Conservation (phyloP, 2,113 vertebrate genomes). For the Gavia stellata region DNA sequence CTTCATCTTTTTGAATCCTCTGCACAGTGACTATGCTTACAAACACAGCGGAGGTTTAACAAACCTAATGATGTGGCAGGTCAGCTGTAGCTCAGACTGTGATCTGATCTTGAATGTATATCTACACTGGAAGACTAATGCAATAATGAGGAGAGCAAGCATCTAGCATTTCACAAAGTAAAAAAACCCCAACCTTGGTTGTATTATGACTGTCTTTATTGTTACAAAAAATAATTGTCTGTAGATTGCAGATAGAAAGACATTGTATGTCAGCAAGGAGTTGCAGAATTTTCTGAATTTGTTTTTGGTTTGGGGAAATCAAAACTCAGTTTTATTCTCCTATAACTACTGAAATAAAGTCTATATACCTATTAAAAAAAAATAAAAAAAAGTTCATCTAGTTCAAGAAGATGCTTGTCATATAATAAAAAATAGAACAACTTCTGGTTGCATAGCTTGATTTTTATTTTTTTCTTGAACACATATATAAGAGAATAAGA, state of each 20-base stretch:
- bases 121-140: background rate
- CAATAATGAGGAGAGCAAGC: background rate
- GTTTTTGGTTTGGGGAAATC: background rate
- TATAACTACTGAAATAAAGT: background rate
- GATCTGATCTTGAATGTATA: background rate
- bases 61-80: background rate
- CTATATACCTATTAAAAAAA: background rate
- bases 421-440: background rate
- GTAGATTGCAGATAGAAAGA: background rate
- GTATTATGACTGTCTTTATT: background rate
- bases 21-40: background rate
- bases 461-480: background rate
- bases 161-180: background rate
- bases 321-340: background rate
- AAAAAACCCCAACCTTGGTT: rapidly evolving
- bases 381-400: background rate
- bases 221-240: background rate
- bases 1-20: background rate
- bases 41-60: background rate
- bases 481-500: background rate
- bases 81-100: background rate
- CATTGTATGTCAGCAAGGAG: background rate
- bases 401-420: background rate
- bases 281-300: background rate
- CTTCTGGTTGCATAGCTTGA: background rate